Percentiles rank a stretch among this genome's conserved stretches.
Conservation (phyloP, 2,797 vertebrate genomes). For the Crocidura indochinensis region DNA sequence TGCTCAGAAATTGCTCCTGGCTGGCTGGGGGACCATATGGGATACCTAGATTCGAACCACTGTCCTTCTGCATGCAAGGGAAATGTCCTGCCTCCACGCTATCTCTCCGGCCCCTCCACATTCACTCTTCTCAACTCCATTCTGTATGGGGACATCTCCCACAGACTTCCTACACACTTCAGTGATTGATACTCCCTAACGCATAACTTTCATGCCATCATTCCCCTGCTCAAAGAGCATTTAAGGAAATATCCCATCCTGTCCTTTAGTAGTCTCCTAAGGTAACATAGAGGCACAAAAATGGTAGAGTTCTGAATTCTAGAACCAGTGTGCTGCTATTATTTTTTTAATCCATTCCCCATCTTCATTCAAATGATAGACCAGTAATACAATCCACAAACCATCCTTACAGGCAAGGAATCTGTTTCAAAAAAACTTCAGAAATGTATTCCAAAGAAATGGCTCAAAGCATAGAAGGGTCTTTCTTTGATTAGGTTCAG, state of each 20-base stretch:
- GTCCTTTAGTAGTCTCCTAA: background rate
- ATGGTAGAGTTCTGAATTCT: background rate
- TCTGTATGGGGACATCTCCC: background rate
- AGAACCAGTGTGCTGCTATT: accelerated
- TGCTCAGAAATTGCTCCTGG: no score
- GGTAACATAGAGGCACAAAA: background rate
- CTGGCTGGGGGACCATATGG: no score
- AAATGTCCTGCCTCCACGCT: no score
- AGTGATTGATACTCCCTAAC: background rate
- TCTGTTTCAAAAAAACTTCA: background rate
- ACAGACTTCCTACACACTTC: background rate
- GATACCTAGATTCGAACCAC: no score
- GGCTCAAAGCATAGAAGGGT: background rate
- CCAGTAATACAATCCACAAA: background rate
- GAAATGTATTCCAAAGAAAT: background rate
- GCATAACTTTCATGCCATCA: background rate
- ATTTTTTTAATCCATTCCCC: background rate
- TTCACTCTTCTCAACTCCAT: accelerated
- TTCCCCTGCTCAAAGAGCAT: background rate
- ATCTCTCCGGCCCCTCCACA: no score
- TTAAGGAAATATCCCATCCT: background rate
- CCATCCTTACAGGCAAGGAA: background rate
- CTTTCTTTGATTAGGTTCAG: background rate
- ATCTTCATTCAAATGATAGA: background rate
- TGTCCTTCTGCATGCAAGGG: no score